These are phyloP conservation scores for Pyrochroa serraticornis DNA, from an alignment of 2,888 invertebrate species.

Conservation along the genomic window DNA sequence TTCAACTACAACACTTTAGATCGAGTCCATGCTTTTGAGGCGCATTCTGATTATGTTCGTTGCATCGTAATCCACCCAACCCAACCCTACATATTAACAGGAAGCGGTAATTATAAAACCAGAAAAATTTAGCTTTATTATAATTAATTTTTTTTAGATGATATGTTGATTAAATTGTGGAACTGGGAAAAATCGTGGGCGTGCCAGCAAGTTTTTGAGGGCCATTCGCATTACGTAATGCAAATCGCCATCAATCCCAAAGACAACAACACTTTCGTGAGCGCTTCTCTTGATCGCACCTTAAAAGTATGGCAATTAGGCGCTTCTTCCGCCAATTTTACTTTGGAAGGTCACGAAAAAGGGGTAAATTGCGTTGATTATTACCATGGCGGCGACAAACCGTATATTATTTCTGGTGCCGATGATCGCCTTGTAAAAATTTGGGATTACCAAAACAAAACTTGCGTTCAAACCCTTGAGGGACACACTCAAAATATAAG, in stretches of 20 bases:
- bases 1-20: conserved; percentile 99
- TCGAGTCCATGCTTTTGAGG: conserved; percentile 93
- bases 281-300: conserved; percentile 97
- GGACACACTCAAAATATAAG: conserved; percentile 97
- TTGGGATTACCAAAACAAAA: conserved; percentile 99
- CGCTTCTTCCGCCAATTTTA: conserved; percentile 96
- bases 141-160: conserved; percentile 70
- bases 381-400: conserved; percentile 97
- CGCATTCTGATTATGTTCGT: conserved; percentile 97
- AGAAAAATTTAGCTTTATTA: neutral
- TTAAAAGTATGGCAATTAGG: conserved; percentile 99
- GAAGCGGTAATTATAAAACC: conserved; percentile 78
- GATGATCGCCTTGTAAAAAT: conserved; percentile 98
- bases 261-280: conserved; percentile 99
- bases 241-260: conserved; percentile 99
- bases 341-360: conserved; percentile 96
- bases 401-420: conserved; percentile 97
- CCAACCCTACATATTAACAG: conserved; percentile 94
- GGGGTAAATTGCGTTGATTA: conserved; percentile 99
- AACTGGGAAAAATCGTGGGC: conserved; percentile 99
- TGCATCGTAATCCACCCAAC: conserved; percentile 97
- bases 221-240: conserved; percentile 99
- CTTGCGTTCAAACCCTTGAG: conserved; percentile 97
- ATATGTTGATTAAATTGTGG: conserved; percentile 98
- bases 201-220: conserved; percentile 98